Evolutionary conservation across 2,888 invertebrate species (phyloP).

Genomic region (Icerya purchasi): DNA sequence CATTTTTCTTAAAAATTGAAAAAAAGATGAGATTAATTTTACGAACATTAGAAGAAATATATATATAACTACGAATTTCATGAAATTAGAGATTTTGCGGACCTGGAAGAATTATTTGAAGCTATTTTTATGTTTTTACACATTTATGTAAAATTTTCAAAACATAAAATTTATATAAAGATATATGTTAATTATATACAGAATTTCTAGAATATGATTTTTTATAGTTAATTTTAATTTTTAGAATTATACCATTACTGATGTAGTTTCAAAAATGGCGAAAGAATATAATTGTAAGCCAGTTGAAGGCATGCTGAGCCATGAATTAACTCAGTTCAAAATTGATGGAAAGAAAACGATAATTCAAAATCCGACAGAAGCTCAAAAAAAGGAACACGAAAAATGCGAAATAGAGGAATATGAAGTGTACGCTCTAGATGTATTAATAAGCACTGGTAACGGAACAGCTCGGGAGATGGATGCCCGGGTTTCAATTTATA

Average conservation of each 20-base stretch:
- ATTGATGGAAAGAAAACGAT: constrained; percentile 97
- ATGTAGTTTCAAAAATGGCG: constrained; percentile 77
- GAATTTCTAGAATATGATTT: background rate
- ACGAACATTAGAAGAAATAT: too few species aligned
- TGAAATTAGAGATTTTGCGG: too few species aligned
- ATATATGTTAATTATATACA: background rate
- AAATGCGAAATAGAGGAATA: constrained; percentile 86
- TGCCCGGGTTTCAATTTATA: constrained; percentile 88
- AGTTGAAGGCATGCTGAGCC: constrained; percentile 86
- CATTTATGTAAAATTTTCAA: too few species aligned
- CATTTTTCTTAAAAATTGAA: too few species aligned
- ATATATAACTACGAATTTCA: too few species aligned
- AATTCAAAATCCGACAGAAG: constrained; percentile 91
- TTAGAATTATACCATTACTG: constrained; percentile 74
- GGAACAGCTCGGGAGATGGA: constrained; percentile 84
- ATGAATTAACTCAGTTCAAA: constrained; percentile 85
- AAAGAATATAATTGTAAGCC: constrained; percentile 91
- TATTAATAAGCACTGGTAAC: constrained; percentile 88
- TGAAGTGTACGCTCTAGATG: constrained; percentile 96
- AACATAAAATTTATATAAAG: background rate
- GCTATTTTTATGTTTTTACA: too few species aligned
- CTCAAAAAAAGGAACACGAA: constrained; percentile 90
- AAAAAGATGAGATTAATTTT: too few species aligned
- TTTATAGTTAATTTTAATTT: constrained; percentile 5
- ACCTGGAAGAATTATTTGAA: too few species aligned